Evolutionary conservation across 2,797 vertebrate species (phyloP).

Genomic region (Limosa lapponica): DNA sequence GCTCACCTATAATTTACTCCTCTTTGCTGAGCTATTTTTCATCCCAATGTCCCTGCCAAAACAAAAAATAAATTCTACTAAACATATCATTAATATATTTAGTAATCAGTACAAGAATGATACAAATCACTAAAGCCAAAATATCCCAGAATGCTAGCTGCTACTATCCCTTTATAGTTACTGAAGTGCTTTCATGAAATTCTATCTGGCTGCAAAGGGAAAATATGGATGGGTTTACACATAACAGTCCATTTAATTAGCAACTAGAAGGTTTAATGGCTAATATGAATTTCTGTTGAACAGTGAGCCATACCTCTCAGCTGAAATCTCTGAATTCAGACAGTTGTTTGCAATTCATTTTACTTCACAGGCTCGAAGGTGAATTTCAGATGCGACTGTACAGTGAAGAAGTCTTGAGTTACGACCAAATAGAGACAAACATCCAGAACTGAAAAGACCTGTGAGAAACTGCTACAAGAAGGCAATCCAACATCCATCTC

Average conservation of each 20-base stretch:
- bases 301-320: not conserved
- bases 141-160: not conserved
- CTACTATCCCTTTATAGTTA: not conserved
- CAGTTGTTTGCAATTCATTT: not conserved
- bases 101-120: not conserved
- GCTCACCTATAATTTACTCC: constrained; percentile 17
- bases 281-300: constrained; percentile 4
- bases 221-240: constrained; percentile 5
- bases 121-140: not conserved
- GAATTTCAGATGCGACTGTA: not conserved
- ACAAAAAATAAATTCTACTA: constrained; percentile 17
- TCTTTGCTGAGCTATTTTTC: not conserved
- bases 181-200: constrained; percentile 9
- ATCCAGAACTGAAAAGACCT: not conserved
- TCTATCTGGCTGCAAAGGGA: not conserved
- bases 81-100: constrained; percentile 23
- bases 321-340: not conserved
- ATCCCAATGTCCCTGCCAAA: constrained; percentile 18
- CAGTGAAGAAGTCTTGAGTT: not conserved
- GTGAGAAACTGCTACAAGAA: not conserved
- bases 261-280: not conserved
- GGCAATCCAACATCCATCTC: not conserved
- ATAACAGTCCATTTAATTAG: constrained; percentile 12
- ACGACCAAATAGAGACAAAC: not conserved
- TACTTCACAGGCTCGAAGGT: not conserved